These are phyloP conservation scores for Pterophyllum scalare DNA, from an alignment of 2,113 vertebrate species.

Conservation along the genomic window DNA sequence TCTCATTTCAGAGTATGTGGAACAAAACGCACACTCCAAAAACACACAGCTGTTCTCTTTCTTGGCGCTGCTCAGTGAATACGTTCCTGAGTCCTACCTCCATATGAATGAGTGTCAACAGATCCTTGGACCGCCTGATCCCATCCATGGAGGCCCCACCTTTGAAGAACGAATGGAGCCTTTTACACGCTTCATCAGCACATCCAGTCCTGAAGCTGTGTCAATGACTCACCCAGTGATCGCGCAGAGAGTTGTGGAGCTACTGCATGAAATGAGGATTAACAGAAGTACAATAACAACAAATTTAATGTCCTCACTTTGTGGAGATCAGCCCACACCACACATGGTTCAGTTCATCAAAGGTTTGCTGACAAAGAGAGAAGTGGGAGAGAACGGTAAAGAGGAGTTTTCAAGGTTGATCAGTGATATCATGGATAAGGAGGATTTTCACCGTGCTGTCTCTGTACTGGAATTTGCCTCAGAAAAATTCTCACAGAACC, in stretches of 20 bases:
- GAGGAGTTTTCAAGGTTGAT: conserved; percentile 59
- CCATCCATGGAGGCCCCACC: conserved; percentile 27
- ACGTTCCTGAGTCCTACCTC: conserved; percentile 44
- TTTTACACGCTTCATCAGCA: conserved; percentile 10
- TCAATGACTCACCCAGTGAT: background rate
- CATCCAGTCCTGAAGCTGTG: rapidly evolving
- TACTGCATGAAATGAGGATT: background rate
- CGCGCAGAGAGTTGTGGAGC: background rate
- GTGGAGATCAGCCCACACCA: background rate
- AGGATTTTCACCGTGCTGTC: rapidly evolving
- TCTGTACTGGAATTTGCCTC: conserved; percentile 30
- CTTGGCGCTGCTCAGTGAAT: conserved; percentile 52
- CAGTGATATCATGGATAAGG: background rate
- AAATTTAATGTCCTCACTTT: background rate
- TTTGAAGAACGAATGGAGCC: conserved; percentile 52
- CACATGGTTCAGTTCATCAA: conserved; percentile 6
- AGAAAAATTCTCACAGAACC: background rate
- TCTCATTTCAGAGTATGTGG: background rate
- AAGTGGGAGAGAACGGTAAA: rapidly evolving
- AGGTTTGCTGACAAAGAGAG: conserved; percentile 56
- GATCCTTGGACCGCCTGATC: conserved; percentile 52
- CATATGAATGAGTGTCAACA: conserved; percentile 36
- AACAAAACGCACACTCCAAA: background rate
- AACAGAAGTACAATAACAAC: conserved; percentile 15
- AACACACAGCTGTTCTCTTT: conserved; percentile 48